Evolutionary conservation across 2,888 invertebrate genomes (phyloP), one percentile per base, ranked within the genome.

Genomic region (Dermolepida albohirtum): DNA sequence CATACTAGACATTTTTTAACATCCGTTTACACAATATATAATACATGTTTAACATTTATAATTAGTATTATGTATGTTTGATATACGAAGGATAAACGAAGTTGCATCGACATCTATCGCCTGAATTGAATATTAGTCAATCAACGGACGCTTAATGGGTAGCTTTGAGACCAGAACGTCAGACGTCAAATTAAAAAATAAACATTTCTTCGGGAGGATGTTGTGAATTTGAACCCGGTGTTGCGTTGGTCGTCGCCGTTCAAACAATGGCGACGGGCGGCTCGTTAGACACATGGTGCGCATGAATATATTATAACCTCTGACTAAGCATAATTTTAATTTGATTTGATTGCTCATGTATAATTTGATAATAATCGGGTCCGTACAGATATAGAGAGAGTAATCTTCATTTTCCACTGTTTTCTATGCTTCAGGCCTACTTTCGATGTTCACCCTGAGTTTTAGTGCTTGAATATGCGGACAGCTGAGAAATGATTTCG

Each of bases 261-360:
- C 76, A 77, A 76, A 78, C 77, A 78, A 78, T 76, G 70, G 57
- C 68, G 68, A 66, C 73, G 71, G 74, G 74, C 75, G 76, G 74
- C 77, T 78, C 77, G 78, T 78, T 79, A 79, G 78, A 76, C 79
- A 79, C 78, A 79, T 78, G 79, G 76, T 76, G 72, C 71, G 72
- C 70, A 74, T 76, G 78, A 79, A 79, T 79, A 78, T 76, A 80
- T 79, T 79, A 80, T 78, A 77, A 76, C 70, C 67, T 78, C 75
- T 80, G 80, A 80, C 78, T 75, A 72, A 74, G 79, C 80, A 77
- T 72, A 79, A 79, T 77, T 79, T 78, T 76, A 79, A 79, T 79
- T 79, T 75, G 78, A 78, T 78, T 78, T 78, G 78, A 79, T 78
- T 79, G 77, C 78, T 79, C 77, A 77, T 75, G 75, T 78, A 77